A percentile compares a stretch with the other conserved stretches of the same genome.
Conservation (phyloP, 2,797 vertebrate species). For the Cynopterus sphinx region DNA sequence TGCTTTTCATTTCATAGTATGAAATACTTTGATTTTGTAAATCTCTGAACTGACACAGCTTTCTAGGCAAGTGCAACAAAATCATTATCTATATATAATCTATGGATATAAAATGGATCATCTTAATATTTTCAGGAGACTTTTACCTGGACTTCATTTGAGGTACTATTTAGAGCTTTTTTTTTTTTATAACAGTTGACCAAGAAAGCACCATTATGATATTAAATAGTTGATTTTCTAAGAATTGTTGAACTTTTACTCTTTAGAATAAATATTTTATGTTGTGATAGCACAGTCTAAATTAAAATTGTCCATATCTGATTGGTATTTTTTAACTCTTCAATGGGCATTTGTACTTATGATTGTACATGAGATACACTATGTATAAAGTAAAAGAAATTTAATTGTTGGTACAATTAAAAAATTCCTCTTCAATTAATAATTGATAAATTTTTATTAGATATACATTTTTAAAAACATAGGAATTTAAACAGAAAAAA, state of each 20-base stretch:
- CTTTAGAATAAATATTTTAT: not conserved
- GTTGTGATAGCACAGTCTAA: not conserved
- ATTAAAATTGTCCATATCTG: not conserved
- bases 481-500: not conserved
- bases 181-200: not conserved
- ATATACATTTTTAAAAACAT: not conserved
- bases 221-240: not conserved
- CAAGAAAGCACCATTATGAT: not conserved
- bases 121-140: not conserved
- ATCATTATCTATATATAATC: not conserved
- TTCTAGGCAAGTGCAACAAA: not conserved
- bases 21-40: not conserved
- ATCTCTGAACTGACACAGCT: not conserved
- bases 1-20: not conserved
- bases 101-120: not conserved
- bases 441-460: not conserved
- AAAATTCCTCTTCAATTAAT: not conserved
- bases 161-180: not conserved
- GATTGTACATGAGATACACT: not conserved
- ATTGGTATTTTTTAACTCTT: not conserved
- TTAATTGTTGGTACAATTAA: not conserved
- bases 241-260: not conserved
- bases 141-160: not conserved
- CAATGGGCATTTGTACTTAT: not conserved
- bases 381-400: not conserved